Percentiles rank a stretch among this genome's conserved stretches.
phyloP scores from a whole-genome alignment of 2,888 invertebrate species.

The Pristionchus maxplancki region DNA sequence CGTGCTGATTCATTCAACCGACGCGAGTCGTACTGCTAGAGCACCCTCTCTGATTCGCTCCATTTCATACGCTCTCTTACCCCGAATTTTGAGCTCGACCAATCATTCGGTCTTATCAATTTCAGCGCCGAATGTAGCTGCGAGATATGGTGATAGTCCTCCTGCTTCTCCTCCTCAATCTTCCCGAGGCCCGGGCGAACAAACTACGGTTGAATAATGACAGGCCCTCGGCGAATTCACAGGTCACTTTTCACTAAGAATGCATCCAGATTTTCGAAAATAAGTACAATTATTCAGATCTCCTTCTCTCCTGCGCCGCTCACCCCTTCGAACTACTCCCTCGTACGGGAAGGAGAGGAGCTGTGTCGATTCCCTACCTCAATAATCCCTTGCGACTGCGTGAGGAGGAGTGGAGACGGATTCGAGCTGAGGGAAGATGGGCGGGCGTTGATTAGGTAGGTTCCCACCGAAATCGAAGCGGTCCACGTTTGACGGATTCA shows the following conservation, averaged over 20 bases:
- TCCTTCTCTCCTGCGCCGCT: slow-evolving; percentile 7
- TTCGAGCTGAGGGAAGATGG: slow-evolving; percentile 12
- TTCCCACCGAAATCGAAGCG: neutral
- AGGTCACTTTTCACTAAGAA: neutral
- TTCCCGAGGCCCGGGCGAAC: neutral
- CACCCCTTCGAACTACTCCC: slow-evolving; percentile 9
- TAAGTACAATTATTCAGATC: neutral
- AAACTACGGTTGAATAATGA: neutral
- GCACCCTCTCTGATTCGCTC: neutral
- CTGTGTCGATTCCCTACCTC: slow-evolving; percentile 32
- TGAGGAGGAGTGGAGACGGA: neutral
- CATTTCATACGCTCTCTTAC: neutral
- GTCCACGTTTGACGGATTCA: too few relatives aligned
- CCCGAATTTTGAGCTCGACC: neutral
- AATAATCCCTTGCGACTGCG: slow-evolving; percentile 31
- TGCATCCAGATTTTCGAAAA: too few relatives aligned
- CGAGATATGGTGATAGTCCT: neutral
- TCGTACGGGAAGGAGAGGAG: neutral
- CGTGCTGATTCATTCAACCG: slow-evolving; percentile 24
- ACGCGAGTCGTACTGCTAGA: neutral
- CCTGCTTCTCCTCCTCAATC: neutral
- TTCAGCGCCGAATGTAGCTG: slow-evolving; percentile 8
- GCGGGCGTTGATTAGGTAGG: neutral
- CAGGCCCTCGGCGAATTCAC: neutral
- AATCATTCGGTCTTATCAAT: too few relatives aligned